phyloP scores from a whole-genome alignment of 2,888 invertebrate genomes.

The Amblyjoppa proteus region DNA sequence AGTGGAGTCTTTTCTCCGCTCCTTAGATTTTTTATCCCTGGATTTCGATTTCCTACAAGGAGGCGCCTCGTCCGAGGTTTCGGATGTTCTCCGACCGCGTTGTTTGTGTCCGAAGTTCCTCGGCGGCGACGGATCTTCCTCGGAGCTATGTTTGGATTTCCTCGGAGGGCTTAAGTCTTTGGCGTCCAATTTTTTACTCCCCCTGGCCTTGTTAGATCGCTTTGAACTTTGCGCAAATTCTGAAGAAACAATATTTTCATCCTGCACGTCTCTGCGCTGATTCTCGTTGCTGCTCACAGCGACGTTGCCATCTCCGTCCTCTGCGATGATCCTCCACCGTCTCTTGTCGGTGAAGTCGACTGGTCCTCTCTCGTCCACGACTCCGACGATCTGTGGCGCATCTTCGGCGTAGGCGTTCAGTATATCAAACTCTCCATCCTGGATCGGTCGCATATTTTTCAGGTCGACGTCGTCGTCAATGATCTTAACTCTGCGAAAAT shows the following conservation, averaged over 20 bases:
- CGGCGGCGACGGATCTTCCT: conserved; percentile 38
- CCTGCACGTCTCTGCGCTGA: background rate
- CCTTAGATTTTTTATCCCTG: conserved; percentile 18
- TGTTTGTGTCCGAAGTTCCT: background rate
- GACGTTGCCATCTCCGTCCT: conserved; percentile 78
- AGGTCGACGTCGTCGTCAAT: conserved; percentile 94
- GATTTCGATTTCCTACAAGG: conserved; percentile 1
- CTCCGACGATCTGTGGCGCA: conserved; percentile 95
- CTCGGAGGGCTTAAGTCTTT: conserved; percentile 69
- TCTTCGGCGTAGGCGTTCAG: conserved; percentile 92
- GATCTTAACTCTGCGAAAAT: conserved; percentile 89
- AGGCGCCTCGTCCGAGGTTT: background rate
- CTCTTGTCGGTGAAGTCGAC: conserved; percentile 79
- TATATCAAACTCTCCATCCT: conserved; percentile 89
- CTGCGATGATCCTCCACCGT: conserved; percentile 83
- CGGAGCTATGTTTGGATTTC: conserved; percentile 28
- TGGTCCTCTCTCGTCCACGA: conserved; percentile 90
- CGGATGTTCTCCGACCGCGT: background rate
- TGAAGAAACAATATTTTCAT: conserved; percentile 70
- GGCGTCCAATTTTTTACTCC: conserved; percentile 27
- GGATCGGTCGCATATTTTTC: conserved; percentile 87
- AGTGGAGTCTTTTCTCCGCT: conserved; percentile 12
- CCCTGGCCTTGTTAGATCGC: conserved; percentile 37
- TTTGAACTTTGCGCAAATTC: conserved; percentile 30
- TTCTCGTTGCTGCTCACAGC: conserved; percentile 67